Percentiles rank a stretch among this genome's conserved stretches.
Conservation (phyloP, 2,113 vertebrate genomes). For the Bubo scandiacus region DNA sequence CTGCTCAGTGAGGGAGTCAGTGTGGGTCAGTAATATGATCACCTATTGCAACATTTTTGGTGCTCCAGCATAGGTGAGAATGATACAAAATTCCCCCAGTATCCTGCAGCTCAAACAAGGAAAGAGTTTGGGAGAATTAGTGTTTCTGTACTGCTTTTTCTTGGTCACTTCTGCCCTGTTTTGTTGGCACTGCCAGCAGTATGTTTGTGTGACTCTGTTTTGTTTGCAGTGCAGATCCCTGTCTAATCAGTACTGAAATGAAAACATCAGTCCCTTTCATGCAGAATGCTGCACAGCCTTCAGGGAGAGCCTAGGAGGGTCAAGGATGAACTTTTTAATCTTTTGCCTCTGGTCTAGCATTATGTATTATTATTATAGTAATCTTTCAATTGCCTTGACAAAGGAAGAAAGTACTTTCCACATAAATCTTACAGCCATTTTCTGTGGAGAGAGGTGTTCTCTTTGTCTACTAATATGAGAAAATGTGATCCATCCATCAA, state of each 20-base stretch:
- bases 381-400: background rate
- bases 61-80: background rate
- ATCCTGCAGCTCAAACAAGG: background rate
- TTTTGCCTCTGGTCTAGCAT: background rate
- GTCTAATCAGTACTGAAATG: background rate
- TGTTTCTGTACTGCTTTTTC: background rate
- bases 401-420: background rate
- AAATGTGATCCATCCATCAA: slow-evolving; percentile 10
- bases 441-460: background rate
- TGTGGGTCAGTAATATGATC: background rate
- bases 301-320: background rate
- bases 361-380: background rate
- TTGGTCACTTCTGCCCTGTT: background rate
- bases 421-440: background rate
- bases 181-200: background rate
- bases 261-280: background rate
- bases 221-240: background rate
- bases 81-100: background rate
- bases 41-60: background rate
- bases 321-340: background rate
- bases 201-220: background rate
- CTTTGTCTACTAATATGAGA: background rate
- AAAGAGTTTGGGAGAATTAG: background rate
- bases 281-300: background rate
- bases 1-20: background rate